phyloP scores from a whole-genome alignment of 1,140 invertebrate species.

The Papilio xuthus region DNA sequence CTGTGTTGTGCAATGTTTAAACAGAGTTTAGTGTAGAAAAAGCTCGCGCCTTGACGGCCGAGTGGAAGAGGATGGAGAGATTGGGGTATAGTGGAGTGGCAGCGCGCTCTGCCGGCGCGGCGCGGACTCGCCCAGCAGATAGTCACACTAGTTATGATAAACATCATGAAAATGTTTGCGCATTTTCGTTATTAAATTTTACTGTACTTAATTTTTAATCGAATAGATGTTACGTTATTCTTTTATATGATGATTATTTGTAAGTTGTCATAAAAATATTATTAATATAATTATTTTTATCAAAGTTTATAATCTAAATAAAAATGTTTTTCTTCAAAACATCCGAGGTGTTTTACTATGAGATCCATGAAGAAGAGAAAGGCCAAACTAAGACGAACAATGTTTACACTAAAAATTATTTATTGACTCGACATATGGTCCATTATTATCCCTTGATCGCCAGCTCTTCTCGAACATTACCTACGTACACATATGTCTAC shows the following conservation, averaged over 20 bases:
- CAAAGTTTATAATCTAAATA: slow-evolving; percentile 82
- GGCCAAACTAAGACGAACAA: not conserved
- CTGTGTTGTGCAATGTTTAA: slow-evolving; percentile 71
- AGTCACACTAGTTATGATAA: slow-evolving; percentile 78
- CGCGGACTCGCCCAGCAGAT: slow-evolving; percentile 52
- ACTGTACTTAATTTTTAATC: slow-evolving; percentile 76
- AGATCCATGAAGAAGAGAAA: not conserved
- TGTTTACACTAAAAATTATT: not conserved
- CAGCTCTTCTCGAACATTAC: not conserved
- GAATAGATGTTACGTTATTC: slow-evolving; percentile 81
- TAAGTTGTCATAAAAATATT: slow-evolving; percentile 81
- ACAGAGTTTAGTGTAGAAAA: slow-evolving; percentile 49
- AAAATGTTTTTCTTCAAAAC: slow-evolving; percentile 81
- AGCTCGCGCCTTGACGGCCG: slow-evolving; percentile 23
- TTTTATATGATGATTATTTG: slow-evolving; percentile 81
- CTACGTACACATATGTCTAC: not conserved
- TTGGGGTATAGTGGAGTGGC: slow-evolving; percentile 41
- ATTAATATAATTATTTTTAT: slow-evolving; percentile 82
- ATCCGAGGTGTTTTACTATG: slow-evolving; percentile 52
- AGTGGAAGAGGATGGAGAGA: slow-evolving; percentile 17
- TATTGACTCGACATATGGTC: no score
- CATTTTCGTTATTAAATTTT: slow-evolving; percentile 77
- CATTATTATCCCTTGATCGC: no score
- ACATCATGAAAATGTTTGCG: slow-evolving; percentile 75
- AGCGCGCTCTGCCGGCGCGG: slow-evolving; percentile 47